Evolutionary conservation across 2,888 invertebrate genomes (phyloP).

Genomic region (Platerodrilus igneus): DNA sequence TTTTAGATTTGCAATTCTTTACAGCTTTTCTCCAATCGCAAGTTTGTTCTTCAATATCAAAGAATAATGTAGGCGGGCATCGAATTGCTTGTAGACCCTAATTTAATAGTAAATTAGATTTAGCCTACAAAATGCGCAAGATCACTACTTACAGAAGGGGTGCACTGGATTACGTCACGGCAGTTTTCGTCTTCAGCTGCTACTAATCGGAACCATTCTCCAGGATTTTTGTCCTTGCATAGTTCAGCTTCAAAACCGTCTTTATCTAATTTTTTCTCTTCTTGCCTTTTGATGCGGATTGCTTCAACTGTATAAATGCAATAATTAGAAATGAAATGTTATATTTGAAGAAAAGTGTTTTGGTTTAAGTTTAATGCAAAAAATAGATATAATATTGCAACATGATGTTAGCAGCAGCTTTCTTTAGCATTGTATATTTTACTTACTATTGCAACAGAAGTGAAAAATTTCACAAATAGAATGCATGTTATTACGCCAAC

Average conservation of each 20-base stretch:
- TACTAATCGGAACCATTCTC: slow-evolving; percentile 90
- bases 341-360: too few species aligned
- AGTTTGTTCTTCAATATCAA: slow-evolving; percentile 92
- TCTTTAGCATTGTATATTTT: too few species aligned
- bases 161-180: slow-evolving; percentile 92
- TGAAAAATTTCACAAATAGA: too few species aligned
- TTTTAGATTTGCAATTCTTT: slow-evolving; percentile 88
- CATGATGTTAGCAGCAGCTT: too few species aligned
- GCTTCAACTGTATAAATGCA: slow-evolving; percentile 9
- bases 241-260: slow-evolving; percentile 84
- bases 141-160: slow-evolving; percentile 72
- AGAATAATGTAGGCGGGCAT: slow-evolving; percentile 87
- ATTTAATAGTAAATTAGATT: slow-evolving; percentile 6
- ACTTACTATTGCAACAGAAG: too few species aligned
- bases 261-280: slow-evolving; percentile 80
- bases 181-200: slow-evolving; percentile 88
- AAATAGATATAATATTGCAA: too few species aligned
- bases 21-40: slow-evolving; percentile 93
- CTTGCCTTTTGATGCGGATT: slow-evolving; percentile 47
- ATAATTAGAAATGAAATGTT: too few species aligned
- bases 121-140: too few species aligned
- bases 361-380: too few species aligned
- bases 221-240: slow-evolving; percentile 91
- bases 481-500: too few species aligned
- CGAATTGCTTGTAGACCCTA: slow-evolving; percentile 89